These are phyloP conservation scores for Octodon degus DNA, from an alignment of 2,113 vertebrate genomes.

Conservation along the genomic window DNA sequence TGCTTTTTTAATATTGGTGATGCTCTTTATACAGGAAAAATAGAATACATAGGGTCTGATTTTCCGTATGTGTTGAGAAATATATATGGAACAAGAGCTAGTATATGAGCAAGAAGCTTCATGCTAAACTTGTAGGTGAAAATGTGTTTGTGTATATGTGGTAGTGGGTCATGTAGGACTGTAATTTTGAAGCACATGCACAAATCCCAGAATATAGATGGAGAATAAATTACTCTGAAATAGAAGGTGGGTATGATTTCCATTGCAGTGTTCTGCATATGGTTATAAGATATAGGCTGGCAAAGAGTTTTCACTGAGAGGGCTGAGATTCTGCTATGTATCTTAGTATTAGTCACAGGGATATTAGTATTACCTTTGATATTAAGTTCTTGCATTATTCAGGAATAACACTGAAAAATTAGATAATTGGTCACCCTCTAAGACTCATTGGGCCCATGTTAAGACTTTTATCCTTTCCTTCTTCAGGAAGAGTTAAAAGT, in stretches of 20 bases:
- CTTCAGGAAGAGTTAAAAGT: background rate
- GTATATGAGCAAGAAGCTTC: background rate
- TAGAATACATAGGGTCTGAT: constrained; percentile 2
- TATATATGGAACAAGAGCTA: background rate
- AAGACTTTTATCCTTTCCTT: background rate
- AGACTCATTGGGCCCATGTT: background rate
- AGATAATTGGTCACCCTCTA: background rate
- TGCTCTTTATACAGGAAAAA: background rate
- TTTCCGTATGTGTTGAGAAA: constrained; percentile 15
- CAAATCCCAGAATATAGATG: background rate
- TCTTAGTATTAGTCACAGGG: background rate
- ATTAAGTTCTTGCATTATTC: background rate
- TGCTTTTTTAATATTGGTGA: background rate
- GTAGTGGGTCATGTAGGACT: background rate
- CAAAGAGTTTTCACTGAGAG: background rate
- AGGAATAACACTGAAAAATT: background rate
- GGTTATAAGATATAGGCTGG: background rate
- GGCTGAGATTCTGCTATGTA: background rate
- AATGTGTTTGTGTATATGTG: background rate
- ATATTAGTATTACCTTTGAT: background rate
- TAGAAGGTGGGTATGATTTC: background rate
- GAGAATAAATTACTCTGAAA: background rate
- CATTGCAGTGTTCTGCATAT: background rate
- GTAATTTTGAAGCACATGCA: background rate
- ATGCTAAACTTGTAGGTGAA: background rate